A percentile compares a stretch with the other conserved stretches of the same genome.
Evolutionary conservation across 2,888 invertebrate species (phyloP).

Genomic region (Laspeyria flexula): DNA sequence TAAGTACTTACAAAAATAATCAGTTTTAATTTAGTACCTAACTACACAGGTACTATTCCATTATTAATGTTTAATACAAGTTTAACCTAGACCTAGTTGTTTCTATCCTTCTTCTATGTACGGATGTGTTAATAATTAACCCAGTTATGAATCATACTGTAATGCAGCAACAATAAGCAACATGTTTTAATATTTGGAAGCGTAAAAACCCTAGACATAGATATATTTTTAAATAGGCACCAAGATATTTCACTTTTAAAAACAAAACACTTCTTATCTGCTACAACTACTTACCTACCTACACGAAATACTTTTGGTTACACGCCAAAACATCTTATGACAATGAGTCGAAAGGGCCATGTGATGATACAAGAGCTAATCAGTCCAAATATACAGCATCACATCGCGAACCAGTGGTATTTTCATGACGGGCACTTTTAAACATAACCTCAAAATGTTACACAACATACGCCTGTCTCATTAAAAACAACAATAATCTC

Average conservation of each 20-base stretch:
- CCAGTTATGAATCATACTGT: slow-evolving; percentile 8
- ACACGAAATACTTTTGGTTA: slow-evolving; percentile 53
- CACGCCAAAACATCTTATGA: slow-evolving; percentile 55
- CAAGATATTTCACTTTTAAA: neutral
- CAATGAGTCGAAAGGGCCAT: slow-evolving; percentile 51
- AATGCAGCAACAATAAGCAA: too few species aligned
- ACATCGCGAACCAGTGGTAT: slow-evolving; percentile 43
- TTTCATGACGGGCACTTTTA: slow-evolving; percentile 54
- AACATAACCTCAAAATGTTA: slow-evolving; percentile 81
- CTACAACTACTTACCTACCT: slow-evolving; percentile 11
- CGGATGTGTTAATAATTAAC: neutral
- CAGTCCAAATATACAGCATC: slow-evolving; percentile 41
- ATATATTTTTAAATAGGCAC: neutral
- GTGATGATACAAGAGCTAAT: slow-evolving; percentile 44
- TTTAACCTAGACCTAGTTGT: neutral
- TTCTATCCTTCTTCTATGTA: neutral
- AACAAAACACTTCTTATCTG: neutral
- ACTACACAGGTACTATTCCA: neutral
- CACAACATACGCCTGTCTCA: slow-evolving; percentile 43
- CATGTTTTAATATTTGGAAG: too few species aligned
- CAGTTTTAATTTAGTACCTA: neutral
- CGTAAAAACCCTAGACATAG: neutral
- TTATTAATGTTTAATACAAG: slow-evolving; percentile 18
- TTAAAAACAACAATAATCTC: slow-evolving; percentile 44
- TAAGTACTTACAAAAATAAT: neutral